Conservation (phyloP, 2,113 vertebrate genomes). For the Python bivittatus region DNA sequence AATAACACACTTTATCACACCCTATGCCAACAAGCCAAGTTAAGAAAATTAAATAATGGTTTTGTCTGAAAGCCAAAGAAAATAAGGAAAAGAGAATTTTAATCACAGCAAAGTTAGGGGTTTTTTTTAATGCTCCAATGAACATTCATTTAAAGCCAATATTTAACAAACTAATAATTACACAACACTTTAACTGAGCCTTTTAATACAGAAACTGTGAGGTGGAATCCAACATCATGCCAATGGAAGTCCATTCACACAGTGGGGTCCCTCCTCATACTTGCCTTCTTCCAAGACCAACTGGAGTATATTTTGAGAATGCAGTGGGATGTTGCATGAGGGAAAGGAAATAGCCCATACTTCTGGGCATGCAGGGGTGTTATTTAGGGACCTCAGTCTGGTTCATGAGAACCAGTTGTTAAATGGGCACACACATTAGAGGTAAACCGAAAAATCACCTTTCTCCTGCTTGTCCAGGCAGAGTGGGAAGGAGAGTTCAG, state of each 20-base stretch:
- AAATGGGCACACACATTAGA: not conserved
- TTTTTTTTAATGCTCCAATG: not conserved
- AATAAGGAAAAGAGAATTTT: not conserved
- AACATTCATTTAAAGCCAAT: not conserved
- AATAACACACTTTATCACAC: not conserved
- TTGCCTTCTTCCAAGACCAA: not conserved
- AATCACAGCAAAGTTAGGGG: not conserved
- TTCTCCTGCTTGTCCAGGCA: not conserved
- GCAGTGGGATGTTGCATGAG: not conserved
- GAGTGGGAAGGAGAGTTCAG: not conserved
- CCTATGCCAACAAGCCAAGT: not conserved
- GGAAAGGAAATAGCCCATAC: not conserved
- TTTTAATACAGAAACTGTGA: not conserved
- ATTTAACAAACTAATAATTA: not conserved
- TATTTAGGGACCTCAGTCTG: not conserved
- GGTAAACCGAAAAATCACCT: not conserved
- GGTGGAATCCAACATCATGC: not conserved
- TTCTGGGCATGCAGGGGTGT: not conserved
- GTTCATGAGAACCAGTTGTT: not conserved
- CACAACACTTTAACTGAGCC: not conserved
- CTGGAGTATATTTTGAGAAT: not conserved
- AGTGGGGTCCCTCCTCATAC: not conserved
- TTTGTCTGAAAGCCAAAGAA: not conserved
- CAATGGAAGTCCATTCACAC: not conserved
- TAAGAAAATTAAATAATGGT: not conserved